Percentiles rank a stretch among this genome's conserved stretches.
Conservation (phyloP, 1,140 invertebrate species). For the Gryon sp. region DNA sequence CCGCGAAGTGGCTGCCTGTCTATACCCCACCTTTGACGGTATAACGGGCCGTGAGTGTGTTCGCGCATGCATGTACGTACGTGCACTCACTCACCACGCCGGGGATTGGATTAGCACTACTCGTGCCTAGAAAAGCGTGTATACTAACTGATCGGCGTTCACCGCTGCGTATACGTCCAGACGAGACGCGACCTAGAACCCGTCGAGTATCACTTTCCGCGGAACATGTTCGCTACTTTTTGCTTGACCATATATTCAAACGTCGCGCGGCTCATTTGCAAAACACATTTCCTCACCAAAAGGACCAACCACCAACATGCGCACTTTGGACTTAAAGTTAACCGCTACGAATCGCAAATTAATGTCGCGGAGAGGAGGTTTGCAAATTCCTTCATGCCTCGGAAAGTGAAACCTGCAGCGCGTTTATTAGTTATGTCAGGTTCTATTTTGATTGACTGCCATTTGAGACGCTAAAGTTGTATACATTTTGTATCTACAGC, state of each 20-base stretch:
- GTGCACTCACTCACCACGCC: slow-evolving; percentile 22
- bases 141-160: slow-evolving; percentile 19
- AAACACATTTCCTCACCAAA: neutral
- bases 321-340: neutral
- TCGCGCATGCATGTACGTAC: slow-evolving; percentile 35
- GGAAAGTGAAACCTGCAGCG: no score
- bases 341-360: neutral
- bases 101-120: slow-evolving; percentile 28
- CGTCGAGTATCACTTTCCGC: slow-evolving; percentile 23
- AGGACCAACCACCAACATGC: no score
- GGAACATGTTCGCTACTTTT: neutral
- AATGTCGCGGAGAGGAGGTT: neutral
- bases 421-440: no score
- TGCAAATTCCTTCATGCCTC: neutral
- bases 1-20: slow-evolving; percentile 62
- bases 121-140: slow-evolving; percentile 54
- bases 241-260: neutral
- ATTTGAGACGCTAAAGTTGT: no score
- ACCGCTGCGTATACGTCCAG: neutral
- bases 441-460: no score
- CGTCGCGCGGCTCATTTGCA: slow-evolving; percentile 9
- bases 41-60: slow-evolving; percentile 44
- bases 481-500: no score
- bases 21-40: slow-evolving; percentile 56
- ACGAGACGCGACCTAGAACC: slow-evolving; percentile 21